phyloP scores from a whole-genome alignment of 2,113 vertebrate species.

The Perca flavescens region DNA sequence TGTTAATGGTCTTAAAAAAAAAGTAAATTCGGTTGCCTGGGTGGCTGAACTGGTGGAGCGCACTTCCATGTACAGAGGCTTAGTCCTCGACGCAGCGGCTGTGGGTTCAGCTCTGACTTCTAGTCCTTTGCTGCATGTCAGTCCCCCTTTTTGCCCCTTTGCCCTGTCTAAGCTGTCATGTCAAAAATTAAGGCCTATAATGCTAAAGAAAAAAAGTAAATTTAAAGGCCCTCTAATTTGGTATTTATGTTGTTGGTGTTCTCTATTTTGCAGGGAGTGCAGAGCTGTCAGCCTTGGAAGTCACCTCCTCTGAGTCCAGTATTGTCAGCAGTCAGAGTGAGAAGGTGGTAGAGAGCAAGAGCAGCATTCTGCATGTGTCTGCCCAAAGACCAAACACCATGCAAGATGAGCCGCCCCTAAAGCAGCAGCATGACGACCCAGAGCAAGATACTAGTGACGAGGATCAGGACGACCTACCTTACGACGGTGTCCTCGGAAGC shows the following conservation, averaged over 20 bases:
- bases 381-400: slow-evolving; percentile 62
- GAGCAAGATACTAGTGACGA: slow-evolving; percentile 83
- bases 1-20: neutral
- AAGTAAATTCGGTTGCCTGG: no score
- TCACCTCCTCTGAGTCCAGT: slow-evolving; percentile 64
- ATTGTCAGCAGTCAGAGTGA: slow-evolving; percentile 42
- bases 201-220: no score
- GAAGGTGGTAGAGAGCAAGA: slow-evolving; percentile 17
- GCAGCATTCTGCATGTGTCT: slow-evolving; percentile 15
- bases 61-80: no score
- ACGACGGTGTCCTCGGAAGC: slow-evolving; percentile 73
- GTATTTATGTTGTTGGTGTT: neutral
- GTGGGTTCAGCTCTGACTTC: no score
- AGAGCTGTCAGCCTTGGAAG: slow-evolving; percentile 67
- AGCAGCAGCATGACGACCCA: slow-evolving; percentile 54
- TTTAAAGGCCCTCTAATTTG: neutral
- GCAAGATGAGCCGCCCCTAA: slow-evolving; percentile 22
- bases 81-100: no score
- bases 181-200: no score
- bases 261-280: slow-evolving; percentile 60
- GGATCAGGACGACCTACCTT: slow-evolving; percentile 89
- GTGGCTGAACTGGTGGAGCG: no score
- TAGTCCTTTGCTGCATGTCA: no score
- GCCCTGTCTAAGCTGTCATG: no score
- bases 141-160: no score